Conservation (phyloP, 1,140 invertebrate genomes). For the Bombus cullumanus region DNA sequence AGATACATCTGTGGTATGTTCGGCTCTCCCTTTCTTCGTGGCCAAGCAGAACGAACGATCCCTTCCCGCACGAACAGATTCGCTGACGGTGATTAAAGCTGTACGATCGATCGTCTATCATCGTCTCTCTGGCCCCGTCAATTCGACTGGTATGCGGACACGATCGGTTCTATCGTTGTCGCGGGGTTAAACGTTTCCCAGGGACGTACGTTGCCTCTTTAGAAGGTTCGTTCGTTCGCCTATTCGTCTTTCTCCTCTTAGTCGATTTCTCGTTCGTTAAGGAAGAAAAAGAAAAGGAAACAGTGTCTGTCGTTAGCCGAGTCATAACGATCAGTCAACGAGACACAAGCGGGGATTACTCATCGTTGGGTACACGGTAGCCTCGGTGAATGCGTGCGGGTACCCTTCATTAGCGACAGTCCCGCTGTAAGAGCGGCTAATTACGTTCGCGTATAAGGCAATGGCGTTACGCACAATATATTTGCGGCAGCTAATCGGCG, state of each 20-base stretch:
- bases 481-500: conserved; percentile 59
- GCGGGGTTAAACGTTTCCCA: conserved; percentile 77
- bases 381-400: conserved; percentile 29
- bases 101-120: conserved; percentile 75
- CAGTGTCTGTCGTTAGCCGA: conserved; percentile 68
- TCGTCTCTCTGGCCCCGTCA: conserved; percentile 56
- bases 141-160: conserved; percentile 74
- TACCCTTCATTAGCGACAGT: conserved; percentile 74
- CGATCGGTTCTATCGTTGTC: conserved; percentile 77
- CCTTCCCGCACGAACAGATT: conserved; percentile 28
- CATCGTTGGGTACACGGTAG: conserved; percentile 72
- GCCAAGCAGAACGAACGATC: not conserved
- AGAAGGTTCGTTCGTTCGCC: conserved; percentile 47
- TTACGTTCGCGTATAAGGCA: conserved; percentile 68
- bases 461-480: conserved; percentile 67
- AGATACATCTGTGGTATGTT: not conserved
- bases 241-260: conserved; percentile 32
- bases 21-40: conserved; percentile 8
- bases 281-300: conserved; percentile 35
- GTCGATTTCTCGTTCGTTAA: conserved; percentile 50
- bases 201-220: conserved; percentile 40
- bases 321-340: conserved; percentile 79
- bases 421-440: conserved; percentile 73
- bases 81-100: conserved; percentile 59
- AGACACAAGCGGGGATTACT: conserved; percentile 74